A percentile compares a stretch with the other conserved stretches of the same genome.
Conservation (phyloP, 2,888 invertebrate species). For the Stegophylla sp. region DNA sequence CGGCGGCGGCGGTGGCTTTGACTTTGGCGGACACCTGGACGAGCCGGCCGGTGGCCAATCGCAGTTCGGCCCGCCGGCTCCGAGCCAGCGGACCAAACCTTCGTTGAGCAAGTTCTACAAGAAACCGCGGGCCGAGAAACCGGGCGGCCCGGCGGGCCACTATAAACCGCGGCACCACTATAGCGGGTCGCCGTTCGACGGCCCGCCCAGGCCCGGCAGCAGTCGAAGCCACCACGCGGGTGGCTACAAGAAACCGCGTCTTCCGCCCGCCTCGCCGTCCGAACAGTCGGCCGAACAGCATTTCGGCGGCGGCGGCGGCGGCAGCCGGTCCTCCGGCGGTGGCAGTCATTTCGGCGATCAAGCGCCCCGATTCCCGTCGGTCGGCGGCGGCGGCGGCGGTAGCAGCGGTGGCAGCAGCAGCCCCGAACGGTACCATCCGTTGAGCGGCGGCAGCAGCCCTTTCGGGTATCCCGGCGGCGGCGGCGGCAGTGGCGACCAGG, state of each 20-base stretch:
- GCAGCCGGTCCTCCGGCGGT: background rate
- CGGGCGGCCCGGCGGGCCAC: background rate
- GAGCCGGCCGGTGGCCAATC: slow-evolving; percentile 49
- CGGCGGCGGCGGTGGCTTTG: slow-evolving; percentile 60
- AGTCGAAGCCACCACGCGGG: background rate
- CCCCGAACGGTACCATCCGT: background rate
- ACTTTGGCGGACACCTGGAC: slow-evolving; percentile 61
- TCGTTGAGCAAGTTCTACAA: slow-evolving; percentile 33
- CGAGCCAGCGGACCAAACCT: background rate
- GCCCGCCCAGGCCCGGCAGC: background rate
- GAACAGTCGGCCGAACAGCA: slow-evolving; percentile 18
- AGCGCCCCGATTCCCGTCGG: background rate
- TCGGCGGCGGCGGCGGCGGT: background rate
- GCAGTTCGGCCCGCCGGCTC: slow-evolving; percentile 40
- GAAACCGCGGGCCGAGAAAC: slow-evolving; percentile 14
- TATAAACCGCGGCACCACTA: background rate
- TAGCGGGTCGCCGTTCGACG: background rate
- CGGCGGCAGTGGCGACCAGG: background rate
- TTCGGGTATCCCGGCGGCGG: background rate
- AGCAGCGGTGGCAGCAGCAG: too few species aligned
- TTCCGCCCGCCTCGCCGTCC: background rate
- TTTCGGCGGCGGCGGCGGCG: background rate
- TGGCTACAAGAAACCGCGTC: slow-evolving; percentile 9
- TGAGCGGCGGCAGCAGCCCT: background rate
- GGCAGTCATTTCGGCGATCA: background rate